A percentile compares a stretch with the other conserved stretches of the same genome.
Conservation (phyloP, 2,113 vertebrate genomes). For the Tor tambroides region DNA sequence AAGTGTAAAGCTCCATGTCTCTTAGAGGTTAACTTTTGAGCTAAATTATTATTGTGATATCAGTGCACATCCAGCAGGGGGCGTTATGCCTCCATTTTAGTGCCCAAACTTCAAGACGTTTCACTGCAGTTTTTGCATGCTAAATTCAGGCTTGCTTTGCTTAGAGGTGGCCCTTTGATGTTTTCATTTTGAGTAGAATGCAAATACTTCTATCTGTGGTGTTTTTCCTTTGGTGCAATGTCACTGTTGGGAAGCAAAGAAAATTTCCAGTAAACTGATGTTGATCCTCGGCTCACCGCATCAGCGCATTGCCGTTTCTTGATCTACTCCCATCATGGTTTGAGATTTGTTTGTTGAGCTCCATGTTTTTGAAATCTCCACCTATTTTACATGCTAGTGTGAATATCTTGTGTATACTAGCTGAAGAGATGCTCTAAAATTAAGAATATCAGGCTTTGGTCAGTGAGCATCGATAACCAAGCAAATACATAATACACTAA, state of each 20-base stretch:
- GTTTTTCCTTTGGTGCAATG: background rate
- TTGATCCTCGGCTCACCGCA: conserved; percentile 8
- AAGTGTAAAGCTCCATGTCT: background rate
- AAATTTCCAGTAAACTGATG: conserved; percentile 9
- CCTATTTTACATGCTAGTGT: background rate
- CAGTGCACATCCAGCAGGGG: background rate
- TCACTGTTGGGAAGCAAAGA: background rate
- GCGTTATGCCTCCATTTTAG: background rate
- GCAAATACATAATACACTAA: background rate
- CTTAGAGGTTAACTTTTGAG: background rate
- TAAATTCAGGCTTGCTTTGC: background rate
- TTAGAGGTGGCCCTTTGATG: background rate
- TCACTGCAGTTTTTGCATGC: background rate
- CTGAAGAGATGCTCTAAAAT: background rate
- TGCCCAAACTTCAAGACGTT: background rate
- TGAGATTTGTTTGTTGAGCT: background rate
- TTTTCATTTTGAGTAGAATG: background rate
- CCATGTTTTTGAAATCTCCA: no score
- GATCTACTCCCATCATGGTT: background rate
- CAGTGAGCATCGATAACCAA: background rate
- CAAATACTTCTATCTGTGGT: background rate
- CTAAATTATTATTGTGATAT: background rate
- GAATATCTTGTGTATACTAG: background rate
- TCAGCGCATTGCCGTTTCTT: conserved; percentile 8
- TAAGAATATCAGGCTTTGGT: background rate